Evolutionary conservation across 2,888 invertebrate species (phyloP).

Genomic region (Sinopyrophorus schimmeli): DNA sequence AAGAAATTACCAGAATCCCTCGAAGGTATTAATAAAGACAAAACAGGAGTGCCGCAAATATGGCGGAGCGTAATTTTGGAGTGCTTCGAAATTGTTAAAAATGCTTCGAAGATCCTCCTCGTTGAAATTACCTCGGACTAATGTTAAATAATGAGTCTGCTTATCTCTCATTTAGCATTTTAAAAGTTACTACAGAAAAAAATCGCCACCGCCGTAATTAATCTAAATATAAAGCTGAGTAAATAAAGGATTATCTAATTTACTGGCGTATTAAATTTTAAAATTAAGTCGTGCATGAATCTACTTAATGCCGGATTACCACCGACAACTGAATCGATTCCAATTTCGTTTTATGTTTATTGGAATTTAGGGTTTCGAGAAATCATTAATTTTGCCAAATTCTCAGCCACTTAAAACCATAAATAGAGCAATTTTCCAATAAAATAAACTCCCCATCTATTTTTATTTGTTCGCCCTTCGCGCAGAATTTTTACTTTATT

Average conservation of each 20-base stretch:
- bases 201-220: constrained; percentile 7
- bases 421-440: constrained; percentile 4
- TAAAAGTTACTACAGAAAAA: neutral
- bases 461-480: constrained; percentile 10
- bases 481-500: constrained; percentile 13
- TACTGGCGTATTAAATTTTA: constrained; percentile 14
- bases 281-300: constrained; percentile 15
- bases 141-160: neutral
- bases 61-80: no score
- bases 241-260: constrained; percentile 16
- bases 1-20: no score
- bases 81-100: no score
- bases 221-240: constrained; percentile 12
- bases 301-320: constrained; percentile 14
- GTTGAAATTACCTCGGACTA: no score
- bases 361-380: neutral
- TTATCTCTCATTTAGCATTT: constrained; percentile 2
- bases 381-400: no score
- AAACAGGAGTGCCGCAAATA: no score
- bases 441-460: constrained; percentile 8
- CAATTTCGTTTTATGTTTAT: constrained; percentile 8
- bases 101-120: no score
- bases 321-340: constrained; percentile 8
- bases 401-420: no score
- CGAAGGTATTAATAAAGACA: no score